Percentiles rank a stretch among this genome's conserved stretches.
Conservation (phyloP, 1,140 invertebrate genomes). For the Drosophila murphyi region DNA sequence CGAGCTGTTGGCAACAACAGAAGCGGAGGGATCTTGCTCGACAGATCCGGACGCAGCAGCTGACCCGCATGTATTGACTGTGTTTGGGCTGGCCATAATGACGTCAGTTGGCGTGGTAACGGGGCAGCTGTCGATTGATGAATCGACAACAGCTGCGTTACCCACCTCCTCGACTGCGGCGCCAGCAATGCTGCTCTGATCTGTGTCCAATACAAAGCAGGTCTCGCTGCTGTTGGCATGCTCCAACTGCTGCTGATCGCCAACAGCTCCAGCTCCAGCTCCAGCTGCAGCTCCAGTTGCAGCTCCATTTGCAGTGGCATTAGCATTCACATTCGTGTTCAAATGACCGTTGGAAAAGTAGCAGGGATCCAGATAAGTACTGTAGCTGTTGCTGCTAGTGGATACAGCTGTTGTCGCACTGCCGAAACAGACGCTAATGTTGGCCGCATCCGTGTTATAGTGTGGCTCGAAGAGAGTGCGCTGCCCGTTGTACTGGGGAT, state of each 20-base stretch:
- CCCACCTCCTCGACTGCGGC: constrained; percentile 21
- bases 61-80: constrained; percentile 4
- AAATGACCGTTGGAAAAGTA: constrained; percentile 54
- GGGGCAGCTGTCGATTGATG: constrained; percentile 52
- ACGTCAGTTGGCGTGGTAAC: constrained; percentile 49
- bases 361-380: constrained; percentile 73
- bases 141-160: constrained; percentile 28
- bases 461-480: constrained; percentile 70
- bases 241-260: constrained; percentile 34
- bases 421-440: constrained; percentile 44
- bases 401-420: not conserved
- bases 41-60: not conserved
- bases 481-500: constrained; percentile 71
- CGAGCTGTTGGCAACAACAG: constrained; percentile 61
- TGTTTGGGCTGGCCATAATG: not conserved
- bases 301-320: not conserved
- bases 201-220: constrained; percentile 39
- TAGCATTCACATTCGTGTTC: not conserved
- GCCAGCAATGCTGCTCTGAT: constrained; percentile 18
- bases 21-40: constrained; percentile 26
- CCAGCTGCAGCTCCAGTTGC: too few species aligned
- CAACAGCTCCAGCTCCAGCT: constrained; percentile 2
- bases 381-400: constrained; percentile 59
- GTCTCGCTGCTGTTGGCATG: constrained; percentile 52
- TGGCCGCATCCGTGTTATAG: constrained; percentile 60